Conservation (phyloP, 2,888 invertebrate genomes). For the Ecliptopera silaceata region DNA sequence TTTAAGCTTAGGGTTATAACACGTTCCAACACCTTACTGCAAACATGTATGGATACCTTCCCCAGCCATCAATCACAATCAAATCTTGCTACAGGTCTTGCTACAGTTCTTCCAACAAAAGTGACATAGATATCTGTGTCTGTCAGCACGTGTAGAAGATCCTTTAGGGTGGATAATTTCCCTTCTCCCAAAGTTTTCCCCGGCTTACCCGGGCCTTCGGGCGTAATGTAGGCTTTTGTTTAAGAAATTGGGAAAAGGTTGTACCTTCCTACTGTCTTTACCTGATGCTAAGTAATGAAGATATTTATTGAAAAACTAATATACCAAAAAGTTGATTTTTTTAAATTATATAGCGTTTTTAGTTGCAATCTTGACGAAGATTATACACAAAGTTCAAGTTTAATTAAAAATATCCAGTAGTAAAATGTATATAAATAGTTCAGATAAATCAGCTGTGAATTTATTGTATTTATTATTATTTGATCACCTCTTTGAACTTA, state of each 20-base stretch:
- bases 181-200: constrained; percentile 47
- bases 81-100: not conserved
- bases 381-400: too few relatives aligned
- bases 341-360: too few relatives aligned
- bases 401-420: too few relatives aligned
- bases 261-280: constrained; percentile 25
- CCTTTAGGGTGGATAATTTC: constrained; percentile 52
- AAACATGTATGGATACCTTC: not conserved
- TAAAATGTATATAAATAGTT: too few relatives aligned
- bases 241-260: constrained; percentile 50
- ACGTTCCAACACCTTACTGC: constrained; percentile 1
- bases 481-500: too few relatives aligned
- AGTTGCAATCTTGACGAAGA: too few relatives aligned
- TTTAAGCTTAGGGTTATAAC: constrained; percentile 31
- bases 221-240: constrained; percentile 41
- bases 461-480: too few relatives aligned
- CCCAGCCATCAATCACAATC: not conserved
- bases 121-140: not conserved
- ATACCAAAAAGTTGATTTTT: too few relatives aligned
- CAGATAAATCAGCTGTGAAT: too few relatives aligned
- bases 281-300: constrained; percentile 1
- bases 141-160: constrained; percentile 7
- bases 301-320: not conserved
- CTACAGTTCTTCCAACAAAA: too few relatives aligned
- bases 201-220: constrained; percentile 40